Percentiles rank a stretch among this genome's conserved stretches.
Evolutionary conservation across 2,797 vertebrate genomes (phyloP).

Genomic region (Sciaenops ocellatus): DNA sequence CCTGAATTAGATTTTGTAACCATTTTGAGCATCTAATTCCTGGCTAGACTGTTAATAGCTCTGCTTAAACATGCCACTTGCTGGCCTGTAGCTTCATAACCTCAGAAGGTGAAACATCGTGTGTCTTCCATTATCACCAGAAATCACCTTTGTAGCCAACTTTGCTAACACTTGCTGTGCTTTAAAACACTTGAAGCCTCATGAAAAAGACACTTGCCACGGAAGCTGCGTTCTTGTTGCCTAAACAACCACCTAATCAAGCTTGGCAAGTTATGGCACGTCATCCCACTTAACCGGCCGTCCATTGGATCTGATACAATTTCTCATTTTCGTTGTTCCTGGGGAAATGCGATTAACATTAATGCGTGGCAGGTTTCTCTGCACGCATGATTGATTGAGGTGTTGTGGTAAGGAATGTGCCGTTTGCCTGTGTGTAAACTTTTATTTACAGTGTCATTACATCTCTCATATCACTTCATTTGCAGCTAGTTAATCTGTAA

Average conservation of each 20-base stretch:
- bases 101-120: conserved; percentile 1
- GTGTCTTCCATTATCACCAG: neutral
- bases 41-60: neutral
- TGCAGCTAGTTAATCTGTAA: neutral
- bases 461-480: neutral
- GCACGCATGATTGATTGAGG: neutral
- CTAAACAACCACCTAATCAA: neutral
- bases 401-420: neutral
- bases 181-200: neutral
- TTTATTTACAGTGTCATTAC: neutral
- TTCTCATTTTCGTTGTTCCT: neutral
- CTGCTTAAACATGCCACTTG: neutral
- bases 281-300: neutral
- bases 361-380: conserved; percentile 17
- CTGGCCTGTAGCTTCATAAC: neutral
- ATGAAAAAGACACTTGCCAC: neutral
- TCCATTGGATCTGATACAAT: neutral
- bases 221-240: neutral
- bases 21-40: neutral
- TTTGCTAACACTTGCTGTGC: neutral
- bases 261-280: neutral
- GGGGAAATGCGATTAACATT: conserved; percentile 2
- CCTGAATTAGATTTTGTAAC: neutral
- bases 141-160: neutral
- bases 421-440: neutral